Evolutionary conservation across 2,888 invertebrate species (phyloP).

Genomic region (Lithophane socia): DNA sequence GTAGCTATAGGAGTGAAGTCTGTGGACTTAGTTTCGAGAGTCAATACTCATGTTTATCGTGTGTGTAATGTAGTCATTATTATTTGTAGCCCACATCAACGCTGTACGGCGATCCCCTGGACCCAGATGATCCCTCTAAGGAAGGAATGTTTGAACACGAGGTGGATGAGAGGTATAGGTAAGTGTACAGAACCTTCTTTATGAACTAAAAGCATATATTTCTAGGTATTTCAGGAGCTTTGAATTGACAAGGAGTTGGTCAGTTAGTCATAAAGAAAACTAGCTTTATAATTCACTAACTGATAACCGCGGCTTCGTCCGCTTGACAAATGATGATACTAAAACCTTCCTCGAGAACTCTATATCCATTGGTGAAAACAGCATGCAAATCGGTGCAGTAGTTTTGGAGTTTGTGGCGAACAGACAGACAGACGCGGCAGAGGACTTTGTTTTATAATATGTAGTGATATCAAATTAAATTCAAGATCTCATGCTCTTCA

Average conservation of each 20-base stretch:
- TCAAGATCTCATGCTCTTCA: not conserved
- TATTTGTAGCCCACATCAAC: constrained; percentile 84
- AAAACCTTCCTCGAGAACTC: too few relatives aligned
- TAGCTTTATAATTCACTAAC: not conserved
- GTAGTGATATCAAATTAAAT: not conserved
- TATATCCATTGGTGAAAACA: too few relatives aligned
- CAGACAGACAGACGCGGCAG: too few relatives aligned
- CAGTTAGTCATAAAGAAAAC: not conserved
- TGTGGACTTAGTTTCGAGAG: not conserved
- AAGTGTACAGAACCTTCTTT: constrained; percentile 34
- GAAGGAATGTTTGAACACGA: constrained; percentile 84
- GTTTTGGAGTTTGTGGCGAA: too few relatives aligned
- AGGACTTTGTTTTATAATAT: too few relatives aligned
- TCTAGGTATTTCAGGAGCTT: not conserved
- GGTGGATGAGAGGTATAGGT: constrained; percentile 85
- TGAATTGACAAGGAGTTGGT: not conserved
- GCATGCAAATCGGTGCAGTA: too few relatives aligned
- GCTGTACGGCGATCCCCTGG: constrained; percentile 84
- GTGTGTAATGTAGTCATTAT: constrained; percentile 29
- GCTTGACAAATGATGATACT: too few relatives aligned
- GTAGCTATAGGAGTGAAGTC: too few relatives aligned
- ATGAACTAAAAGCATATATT: not conserved
- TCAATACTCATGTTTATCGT: not conserved
- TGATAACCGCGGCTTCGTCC: too few relatives aligned
- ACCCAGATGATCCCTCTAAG: constrained; percentile 76